Conservation (phyloP, 2,888 invertebrate genomes). For the Siphlonurus alternatus region DNA sequence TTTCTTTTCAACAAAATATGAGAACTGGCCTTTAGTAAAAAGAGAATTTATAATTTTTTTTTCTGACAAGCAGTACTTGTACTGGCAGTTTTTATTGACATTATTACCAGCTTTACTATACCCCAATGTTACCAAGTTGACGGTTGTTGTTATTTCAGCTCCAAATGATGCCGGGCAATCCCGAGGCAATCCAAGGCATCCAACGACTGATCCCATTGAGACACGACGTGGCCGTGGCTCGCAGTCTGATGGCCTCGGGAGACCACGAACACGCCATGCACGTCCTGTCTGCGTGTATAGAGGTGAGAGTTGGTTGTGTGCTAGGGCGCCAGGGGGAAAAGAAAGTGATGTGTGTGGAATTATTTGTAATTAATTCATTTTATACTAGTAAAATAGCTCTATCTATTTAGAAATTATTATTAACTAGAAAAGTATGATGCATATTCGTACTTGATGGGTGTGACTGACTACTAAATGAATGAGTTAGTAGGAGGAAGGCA, state of each 20-base stretch:
- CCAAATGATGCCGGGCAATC: constrained; percentile 54
- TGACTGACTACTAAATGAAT: too few relatives aligned
- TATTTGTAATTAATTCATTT: not conserved
- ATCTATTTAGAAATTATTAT: too few relatives aligned
- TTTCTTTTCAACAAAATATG: too few relatives aligned
- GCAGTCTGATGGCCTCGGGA: constrained; percentile 38
- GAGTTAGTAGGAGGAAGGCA: too few relatives aligned
- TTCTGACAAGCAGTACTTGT: not conserved
- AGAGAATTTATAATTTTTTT: too few relatives aligned
- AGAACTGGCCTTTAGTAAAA: too few relatives aligned
- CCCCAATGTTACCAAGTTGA: not conserved
- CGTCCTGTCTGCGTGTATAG: constrained; percentile 37
- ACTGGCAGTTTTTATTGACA: not conserved
- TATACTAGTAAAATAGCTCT: too few relatives aligned
- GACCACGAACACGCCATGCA: constrained; percentile 33
- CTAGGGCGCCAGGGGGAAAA: too few relatives aligned
- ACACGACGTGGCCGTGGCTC: constrained; percentile 44
- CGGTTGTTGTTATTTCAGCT: constrained; percentile 31
- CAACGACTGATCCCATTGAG: constrained; percentile 44
- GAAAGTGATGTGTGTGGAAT: constrained; percentile 24
- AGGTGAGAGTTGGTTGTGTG: too few relatives aligned
- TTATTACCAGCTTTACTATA: not conserved
- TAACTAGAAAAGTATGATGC: too few relatives aligned
- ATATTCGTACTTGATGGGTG: too few relatives aligned
- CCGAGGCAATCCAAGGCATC: constrained; percentile 48